These are phyloP conservation scores for Calephelis nemesis DNA, from an alignment of 1,140 invertebrate species.

Conservation along the genomic window DNA sequence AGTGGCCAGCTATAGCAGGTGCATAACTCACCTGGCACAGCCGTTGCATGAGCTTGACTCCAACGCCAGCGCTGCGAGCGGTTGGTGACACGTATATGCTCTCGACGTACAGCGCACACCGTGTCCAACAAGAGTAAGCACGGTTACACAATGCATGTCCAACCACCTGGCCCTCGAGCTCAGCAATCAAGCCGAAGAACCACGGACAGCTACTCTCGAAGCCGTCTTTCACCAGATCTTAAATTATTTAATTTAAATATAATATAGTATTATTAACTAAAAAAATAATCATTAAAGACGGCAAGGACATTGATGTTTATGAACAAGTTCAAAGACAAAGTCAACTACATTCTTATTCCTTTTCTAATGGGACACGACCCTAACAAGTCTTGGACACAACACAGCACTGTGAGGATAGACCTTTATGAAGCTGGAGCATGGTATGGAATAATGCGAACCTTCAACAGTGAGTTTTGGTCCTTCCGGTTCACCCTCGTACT, in stretches of 20 bases:
- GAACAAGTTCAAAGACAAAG: no score
- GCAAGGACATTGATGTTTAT: no score
- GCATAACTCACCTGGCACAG: conserved; percentile 36
- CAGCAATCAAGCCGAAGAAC: conserved; percentile 56
- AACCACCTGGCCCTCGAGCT: conserved; percentile 31
- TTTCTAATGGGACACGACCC: no score
- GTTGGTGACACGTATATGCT: conserved; percentile 52
- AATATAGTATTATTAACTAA: no score
- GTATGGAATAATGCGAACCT: no score
- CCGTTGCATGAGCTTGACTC: conserved; percentile 33
- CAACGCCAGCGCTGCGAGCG: conserved; percentile 44
- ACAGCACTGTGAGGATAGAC: no score
- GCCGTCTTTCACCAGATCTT: conserved; percentile 45
- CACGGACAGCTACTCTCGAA: conserved; percentile 43
- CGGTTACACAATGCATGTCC: conserved; percentile 51
- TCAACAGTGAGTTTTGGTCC: conserved; percentile 36
- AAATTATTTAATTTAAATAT: background rate
- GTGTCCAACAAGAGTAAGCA: conserved; percentile 63
- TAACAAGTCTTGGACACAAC: no score
- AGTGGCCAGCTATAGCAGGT: no score
- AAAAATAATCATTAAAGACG: no score
- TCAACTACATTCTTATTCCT: no score
- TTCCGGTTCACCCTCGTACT: conserved; percentile 42
- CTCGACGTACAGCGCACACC: conserved; percentile 59
- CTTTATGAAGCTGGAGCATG: no score